Percentiles rank a stretch among this genome's conserved stretches.
Evolutionary conservation across 2,888 invertebrate species (phyloP).

Genomic region (Eristalis arbustorum): DNA sequence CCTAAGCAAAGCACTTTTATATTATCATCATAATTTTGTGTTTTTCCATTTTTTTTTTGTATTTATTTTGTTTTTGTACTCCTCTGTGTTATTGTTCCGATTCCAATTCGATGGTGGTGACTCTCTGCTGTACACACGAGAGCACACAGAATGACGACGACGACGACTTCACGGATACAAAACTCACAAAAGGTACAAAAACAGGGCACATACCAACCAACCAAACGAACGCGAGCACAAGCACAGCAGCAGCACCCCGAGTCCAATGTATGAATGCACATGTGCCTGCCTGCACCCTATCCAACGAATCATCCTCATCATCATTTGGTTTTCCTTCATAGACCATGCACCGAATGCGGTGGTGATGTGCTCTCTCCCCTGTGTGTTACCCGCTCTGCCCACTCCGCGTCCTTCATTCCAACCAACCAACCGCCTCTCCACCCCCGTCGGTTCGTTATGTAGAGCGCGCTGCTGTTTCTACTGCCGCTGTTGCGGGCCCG

Average conservation of each 20-base stretch:
- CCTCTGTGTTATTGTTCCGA: constrained; percentile 68
- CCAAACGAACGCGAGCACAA: constrained; percentile 3
- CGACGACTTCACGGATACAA: constrained; percentile 68
- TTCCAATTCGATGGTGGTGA: constrained; percentile 71
- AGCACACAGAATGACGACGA: constrained; percentile 50
- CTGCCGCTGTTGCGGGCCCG: constrained; percentile 47
- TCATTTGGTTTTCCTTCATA: constrained; percentile 66
- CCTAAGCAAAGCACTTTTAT: constrained; percentile 70
- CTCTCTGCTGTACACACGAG: constrained; percentile 59
- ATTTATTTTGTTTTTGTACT: constrained; percentile 2
- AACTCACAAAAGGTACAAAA: constrained; percentile 71
- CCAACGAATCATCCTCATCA: constrained; percentile 58
- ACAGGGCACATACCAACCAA: constrained; percentile 27
- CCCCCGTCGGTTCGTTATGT: constrained; percentile 28
- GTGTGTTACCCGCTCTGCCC: constrained; percentile 27
- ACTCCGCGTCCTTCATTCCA: constrained; percentile 5
- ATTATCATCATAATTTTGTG: constrained; percentile 67
- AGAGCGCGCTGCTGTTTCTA: constrained; percentile 8
- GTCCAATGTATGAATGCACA: constrained; percentile 49
- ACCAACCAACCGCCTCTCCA: constrained; percentile 1
- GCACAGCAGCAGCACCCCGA: constrained; percentile 61
- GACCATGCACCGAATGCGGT: constrained; percentile 67
- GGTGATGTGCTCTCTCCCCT: constrained; percentile 43
- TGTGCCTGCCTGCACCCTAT: constrained; percentile 56
- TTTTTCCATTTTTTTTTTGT: constrained; percentile 33